Percentiles rank a stretch among this genome's conserved stretches.
These are phyloP conservation scores for Macquaria australasica DNA, from an alignment of 2,113 vertebrate genomes.

Conservation along the genomic window DNA sequence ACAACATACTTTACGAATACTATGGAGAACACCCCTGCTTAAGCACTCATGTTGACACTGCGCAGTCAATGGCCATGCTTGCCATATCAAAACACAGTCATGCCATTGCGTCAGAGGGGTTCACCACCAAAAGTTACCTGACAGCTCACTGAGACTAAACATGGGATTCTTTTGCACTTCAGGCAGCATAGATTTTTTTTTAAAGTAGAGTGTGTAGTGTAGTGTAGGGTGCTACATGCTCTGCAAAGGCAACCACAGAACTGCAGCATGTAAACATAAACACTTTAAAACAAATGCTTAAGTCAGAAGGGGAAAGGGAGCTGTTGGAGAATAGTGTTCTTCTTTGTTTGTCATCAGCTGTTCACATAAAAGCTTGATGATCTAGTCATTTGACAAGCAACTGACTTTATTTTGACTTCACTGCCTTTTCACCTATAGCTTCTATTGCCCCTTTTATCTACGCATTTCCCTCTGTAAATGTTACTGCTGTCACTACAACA, in stretches of 20 bases:
- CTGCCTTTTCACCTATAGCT: background rate
- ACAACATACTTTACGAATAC: constrained; percentile 54
- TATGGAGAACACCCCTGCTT: constrained; percentile 35
- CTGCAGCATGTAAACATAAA: constrained; percentile 12
- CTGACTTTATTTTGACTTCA: constrained; percentile 32
- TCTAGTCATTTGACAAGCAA: constrained; percentile 33
- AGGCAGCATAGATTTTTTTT: background rate
- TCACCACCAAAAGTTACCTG: constrained; percentile 50
- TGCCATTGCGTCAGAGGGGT: constrained; percentile 62
- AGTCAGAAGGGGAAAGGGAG: background rate
- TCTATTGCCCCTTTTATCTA: background rate
- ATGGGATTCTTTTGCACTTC: constrained; percentile 5
- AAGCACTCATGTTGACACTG: constrained; percentile 72
- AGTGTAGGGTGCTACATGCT: background rate
- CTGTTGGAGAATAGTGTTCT: background rate
- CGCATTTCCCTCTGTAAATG: background rate
- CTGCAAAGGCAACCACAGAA: constrained; percentile 12
- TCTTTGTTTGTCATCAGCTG: constrained; percentile 14
- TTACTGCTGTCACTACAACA: background rate
- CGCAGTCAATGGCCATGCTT: constrained; percentile 68
- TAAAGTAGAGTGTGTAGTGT: background rate
- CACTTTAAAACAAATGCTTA: background rate
- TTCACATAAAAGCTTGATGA: constrained; percentile 11
- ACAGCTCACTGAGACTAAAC: constrained; percentile 6
- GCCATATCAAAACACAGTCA: constrained; percentile 78